Evolutionary conservation across 2,888 invertebrate genomes (phyloP).

Genomic region (Eledona agricola): DNA sequence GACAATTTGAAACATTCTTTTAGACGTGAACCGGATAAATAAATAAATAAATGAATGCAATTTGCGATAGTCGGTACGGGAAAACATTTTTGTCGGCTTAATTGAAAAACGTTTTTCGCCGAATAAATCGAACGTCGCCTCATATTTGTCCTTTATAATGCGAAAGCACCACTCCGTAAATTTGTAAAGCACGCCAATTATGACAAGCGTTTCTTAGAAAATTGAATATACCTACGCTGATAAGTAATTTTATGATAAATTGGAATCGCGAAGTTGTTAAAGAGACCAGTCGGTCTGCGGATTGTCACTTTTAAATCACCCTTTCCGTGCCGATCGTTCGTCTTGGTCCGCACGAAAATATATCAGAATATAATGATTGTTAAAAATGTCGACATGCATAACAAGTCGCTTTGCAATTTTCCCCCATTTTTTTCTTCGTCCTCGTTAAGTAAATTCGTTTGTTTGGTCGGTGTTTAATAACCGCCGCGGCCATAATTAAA

Average conservation of each 20-base stretch:
- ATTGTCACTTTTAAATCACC: conserved; percentile 27
- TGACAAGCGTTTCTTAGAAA: conserved; percentile 38
- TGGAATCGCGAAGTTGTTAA: conserved; percentile 41
- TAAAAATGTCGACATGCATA: conserved; percentile 39
- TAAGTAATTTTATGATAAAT: conserved; percentile 43
- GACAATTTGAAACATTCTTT: no score
- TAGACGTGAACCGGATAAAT: no score
- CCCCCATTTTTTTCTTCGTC: conserved; percentile 5
- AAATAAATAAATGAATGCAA: no score
- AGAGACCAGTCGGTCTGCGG: conserved; percentile 28
- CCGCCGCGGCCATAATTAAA: not conserved
- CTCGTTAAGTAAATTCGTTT: conserved; percentile 25
- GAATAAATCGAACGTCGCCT: no score
- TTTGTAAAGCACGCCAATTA: conserved; percentile 42
- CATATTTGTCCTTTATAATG: conserved; percentile 15
- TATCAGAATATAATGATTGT: conserved; percentile 42
- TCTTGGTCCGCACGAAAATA: conserved; percentile 37
- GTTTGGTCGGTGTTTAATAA: conserved; percentile 15
- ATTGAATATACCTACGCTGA: conserved; percentile 42
- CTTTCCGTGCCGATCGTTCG: conserved; percentile 21
- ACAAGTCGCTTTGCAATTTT: conserved; percentile 37
- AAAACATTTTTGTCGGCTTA: no score
- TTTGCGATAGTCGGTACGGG: no score
- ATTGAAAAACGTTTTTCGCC: no score
- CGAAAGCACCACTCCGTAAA: conserved; percentile 33